Conservation (phyloP, 2,797 vertebrate genomes). For the Cryptoprocta ferox region DNA sequence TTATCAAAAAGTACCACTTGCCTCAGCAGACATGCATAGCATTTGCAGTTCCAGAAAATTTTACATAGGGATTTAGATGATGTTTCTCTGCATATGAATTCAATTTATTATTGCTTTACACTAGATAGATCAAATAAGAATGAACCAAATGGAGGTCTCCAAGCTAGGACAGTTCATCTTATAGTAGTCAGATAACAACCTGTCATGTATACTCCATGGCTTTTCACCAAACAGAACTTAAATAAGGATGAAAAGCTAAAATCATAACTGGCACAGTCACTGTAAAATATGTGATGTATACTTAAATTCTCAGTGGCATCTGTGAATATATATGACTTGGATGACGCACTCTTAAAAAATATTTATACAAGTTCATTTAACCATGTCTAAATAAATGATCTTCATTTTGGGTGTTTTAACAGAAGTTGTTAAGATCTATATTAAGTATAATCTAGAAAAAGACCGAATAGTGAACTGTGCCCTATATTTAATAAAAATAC, state of each 20-base stretch:
- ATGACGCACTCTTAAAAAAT: conserved; percentile 24
- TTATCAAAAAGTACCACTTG: conserved; percentile 32
- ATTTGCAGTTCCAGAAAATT: conserved; percentile 65
- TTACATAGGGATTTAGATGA: conserved; percentile 60
- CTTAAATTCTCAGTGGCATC: neutral
- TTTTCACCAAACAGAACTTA: conserved; percentile 54
- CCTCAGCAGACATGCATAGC: neutral
- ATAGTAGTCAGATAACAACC: conserved; percentile 71
- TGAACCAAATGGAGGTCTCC: conserved; percentile 68
- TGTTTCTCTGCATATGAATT: conserved; percentile 52
- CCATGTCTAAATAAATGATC: neutral
- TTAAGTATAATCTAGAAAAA: neutral
- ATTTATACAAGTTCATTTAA: conserved; percentile 26
- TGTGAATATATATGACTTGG: neutral
- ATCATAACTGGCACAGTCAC: neutral
- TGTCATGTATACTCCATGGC: neutral
- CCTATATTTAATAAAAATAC: neutral
- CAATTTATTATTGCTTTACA: conserved; percentile 66
- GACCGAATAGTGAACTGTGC: neutral
- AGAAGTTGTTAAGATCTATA: neutral
- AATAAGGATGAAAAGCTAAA: conserved; percentile 43
- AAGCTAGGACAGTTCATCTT: conserved; percentile 59
- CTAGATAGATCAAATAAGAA: conserved; percentile 73
- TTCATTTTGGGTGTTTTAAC: neutral
- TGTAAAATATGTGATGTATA: neutral